Conservation (phyloP, 1,140 invertebrate species). For the Formica selysi region DNA sequence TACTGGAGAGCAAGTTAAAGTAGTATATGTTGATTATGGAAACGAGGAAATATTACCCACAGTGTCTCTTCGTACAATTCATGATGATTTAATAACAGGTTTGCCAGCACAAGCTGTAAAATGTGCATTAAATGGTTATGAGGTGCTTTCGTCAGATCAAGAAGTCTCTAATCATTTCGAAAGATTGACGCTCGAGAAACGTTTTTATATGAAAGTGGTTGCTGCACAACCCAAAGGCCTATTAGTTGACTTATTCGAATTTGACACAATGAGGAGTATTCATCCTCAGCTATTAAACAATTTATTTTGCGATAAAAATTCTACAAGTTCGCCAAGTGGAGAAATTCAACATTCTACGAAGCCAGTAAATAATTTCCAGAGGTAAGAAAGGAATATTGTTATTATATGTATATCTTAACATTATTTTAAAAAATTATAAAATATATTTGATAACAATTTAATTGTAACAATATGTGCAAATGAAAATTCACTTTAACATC, state of each 20-base stretch:
- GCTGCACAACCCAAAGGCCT: slow-evolving; percentile 82
- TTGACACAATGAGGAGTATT: slow-evolving; percentile 56
- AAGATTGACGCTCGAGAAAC: slow-evolving; percentile 84
- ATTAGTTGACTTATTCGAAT: slow-evolving; percentile 87
- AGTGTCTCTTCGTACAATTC: slow-evolving; percentile 88
- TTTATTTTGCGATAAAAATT: slow-evolving; percentile 33
- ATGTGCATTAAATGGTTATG: slow-evolving; percentile 89
- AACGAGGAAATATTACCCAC: slow-evolving; percentile 89
- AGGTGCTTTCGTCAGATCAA: slow-evolving; percentile 80
- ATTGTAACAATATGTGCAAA: background rate
- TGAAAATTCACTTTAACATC: slow-evolving; percentile 26
- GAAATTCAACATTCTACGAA: slow-evolving; percentile 50
- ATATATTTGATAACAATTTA: too few species aligned
- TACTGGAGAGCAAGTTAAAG: slow-evolving; percentile 85
- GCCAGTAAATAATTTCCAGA: slow-evolving; percentile 53
- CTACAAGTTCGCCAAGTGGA: slow-evolving; percentile 38
- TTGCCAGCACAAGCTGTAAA: slow-evolving; percentile 91
- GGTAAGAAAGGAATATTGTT: slow-evolving; percentile 55
- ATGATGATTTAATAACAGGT: slow-evolving; percentile 88
- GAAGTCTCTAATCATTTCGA: slow-evolving; percentile 84
- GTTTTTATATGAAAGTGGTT: slow-evolving; percentile 87
- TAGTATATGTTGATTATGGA: slow-evolving; percentile 93
- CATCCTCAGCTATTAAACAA: slow-evolving; percentile 47
- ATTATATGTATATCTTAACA: background rate
- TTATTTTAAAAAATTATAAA: too few species aligned